phyloP scores from a whole-genome alignment of 2,797 vertebrate species.

The Acrossocheilus fasciatus region DNA sequence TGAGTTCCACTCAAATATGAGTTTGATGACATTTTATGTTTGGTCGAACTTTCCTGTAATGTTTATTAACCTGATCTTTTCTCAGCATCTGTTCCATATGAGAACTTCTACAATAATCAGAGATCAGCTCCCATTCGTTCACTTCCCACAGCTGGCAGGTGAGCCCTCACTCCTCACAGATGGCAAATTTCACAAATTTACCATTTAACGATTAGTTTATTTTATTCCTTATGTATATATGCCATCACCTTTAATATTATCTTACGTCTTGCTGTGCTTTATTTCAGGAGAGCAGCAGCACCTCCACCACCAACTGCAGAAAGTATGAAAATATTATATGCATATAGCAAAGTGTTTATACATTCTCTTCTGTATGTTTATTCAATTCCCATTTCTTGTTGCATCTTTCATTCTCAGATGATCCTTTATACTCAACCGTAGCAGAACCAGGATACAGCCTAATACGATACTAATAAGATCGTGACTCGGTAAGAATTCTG shows the following conservation, averaged over 20 bases:
- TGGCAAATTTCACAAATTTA: not conserved
- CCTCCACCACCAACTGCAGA: slow-evolving; percentile 75
- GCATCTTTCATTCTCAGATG: slow-evolving; percentile 64
- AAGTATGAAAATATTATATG: slow-evolving; percentile 69
- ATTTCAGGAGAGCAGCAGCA: slow-evolving; percentile 80
- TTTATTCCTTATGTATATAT: too few species aligned
- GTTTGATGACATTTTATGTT: not conserved
- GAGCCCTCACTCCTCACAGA: not conserved
- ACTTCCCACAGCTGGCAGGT: slow-evolving; percentile 70
- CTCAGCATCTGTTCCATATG: slow-evolving; percentile 86
- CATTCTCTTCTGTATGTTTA: not conserved
- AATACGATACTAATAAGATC: slow-evolving; percentile 68
- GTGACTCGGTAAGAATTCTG: slow-evolving; percentile 24
- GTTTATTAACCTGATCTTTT: slow-evolving; percentile 22
- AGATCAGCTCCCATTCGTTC: slow-evolving; percentile 64
- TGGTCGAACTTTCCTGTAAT: not conserved
- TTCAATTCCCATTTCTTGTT: not conserved
- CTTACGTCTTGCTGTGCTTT: not conserved
- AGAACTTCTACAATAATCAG: slow-evolving; percentile 91
- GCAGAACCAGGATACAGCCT: slow-evolving; percentile 73
- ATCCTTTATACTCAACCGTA: slow-evolving; percentile 70
- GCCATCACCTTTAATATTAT: too few species aligned
- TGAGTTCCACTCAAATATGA: not conserved
- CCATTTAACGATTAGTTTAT: not conserved
- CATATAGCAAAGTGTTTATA: not conserved